These are phyloP conservation scores for Gerris lacustris DNA, from an alignment of 2,888 invertebrate species.

Conservation along the genomic window DNA sequence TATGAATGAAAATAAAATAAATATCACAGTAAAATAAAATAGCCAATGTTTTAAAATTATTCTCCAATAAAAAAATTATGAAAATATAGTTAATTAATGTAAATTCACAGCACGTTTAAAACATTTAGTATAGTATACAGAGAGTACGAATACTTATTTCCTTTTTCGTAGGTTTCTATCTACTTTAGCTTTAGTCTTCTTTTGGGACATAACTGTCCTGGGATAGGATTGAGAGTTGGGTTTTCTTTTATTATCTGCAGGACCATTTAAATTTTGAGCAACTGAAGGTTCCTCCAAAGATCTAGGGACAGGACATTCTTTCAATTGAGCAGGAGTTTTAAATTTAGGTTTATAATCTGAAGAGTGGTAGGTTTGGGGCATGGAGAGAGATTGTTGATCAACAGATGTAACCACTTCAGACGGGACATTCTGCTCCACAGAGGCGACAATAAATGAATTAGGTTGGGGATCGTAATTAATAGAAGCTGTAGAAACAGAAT, in stretches of 20 bases:
- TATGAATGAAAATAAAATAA: no score
- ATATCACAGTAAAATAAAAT: no score
- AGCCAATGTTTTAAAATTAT: no score
- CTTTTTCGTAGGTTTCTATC: background rate
- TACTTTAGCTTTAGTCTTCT: background rate
- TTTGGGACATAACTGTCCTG: background rate
- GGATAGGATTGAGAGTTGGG: background rate
- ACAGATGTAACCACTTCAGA: background rate
- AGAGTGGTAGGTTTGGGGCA: background rate
- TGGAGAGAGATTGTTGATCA: background rate
- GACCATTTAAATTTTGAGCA: no score
- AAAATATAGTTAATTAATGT: no score
- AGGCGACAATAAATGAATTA: background rate
- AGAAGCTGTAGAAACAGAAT: background rate
- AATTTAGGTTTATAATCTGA: conserved; percentile 7
- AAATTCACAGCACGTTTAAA: no score
- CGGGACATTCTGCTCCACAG: background rate
- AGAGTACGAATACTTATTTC: background rate
- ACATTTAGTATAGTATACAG: background rate
- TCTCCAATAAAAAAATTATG: no score
- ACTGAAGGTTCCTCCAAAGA: background rate
- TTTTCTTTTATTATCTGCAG: no score
- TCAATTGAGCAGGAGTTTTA: conserved; percentile 20
- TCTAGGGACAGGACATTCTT: conserved; percentile 2
- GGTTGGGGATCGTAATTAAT: background rate